Evolutionary conservation across 2,113 vertebrate genomes (phyloP), one percentile per base, ranked within the genome.

Genomic region (Romanogobio albipinnatus): DNA sequence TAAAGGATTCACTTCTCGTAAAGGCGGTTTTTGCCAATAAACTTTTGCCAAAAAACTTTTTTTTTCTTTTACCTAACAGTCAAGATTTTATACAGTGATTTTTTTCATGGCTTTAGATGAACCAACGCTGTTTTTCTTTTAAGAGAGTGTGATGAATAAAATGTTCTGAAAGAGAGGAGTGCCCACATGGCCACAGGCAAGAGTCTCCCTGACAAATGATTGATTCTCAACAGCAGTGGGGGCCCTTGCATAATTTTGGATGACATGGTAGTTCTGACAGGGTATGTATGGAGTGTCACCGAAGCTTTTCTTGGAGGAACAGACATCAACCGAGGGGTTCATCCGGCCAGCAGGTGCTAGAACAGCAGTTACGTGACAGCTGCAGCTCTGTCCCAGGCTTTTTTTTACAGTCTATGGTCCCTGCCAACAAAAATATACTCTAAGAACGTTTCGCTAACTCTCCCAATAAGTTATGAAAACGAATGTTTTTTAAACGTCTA

Each of bases 161-260:
- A 62, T 15, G 39, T 62, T 45, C 8, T 47, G 39, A 62, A 43
- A 78, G 36, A 45, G 1, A 45, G 33, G n/a, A 73, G 19, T 45
- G 4, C 36, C 36, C 56, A 43, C 53, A 45, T 62, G 56, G 56
- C 76, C 76, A 45, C 39, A 62, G 13, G 56, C 56, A 45, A 0
- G 10, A 17, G 13, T 47, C n/a, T 84, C 49, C 5, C 29, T 77
- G 83, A 66, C 83, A 84, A 53, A 68, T 84, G 82, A 84, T 84
- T 84, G 82, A 84, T 76, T 75, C 82, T n/a, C 45, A 77, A 84
- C 82, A 84, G 73, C 82, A 76, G 82, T 84, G 2, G n/a, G 13
- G 73, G 47, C 82, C 29, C 73, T 84, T 84, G 17, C 45, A n/a
- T 84, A 76, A 64, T 39, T 29, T 24, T 24, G 59, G 59, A 80